Conservation (phyloP, 2,113 vertebrate genomes). For the Erythrocebus patas region DNA sequence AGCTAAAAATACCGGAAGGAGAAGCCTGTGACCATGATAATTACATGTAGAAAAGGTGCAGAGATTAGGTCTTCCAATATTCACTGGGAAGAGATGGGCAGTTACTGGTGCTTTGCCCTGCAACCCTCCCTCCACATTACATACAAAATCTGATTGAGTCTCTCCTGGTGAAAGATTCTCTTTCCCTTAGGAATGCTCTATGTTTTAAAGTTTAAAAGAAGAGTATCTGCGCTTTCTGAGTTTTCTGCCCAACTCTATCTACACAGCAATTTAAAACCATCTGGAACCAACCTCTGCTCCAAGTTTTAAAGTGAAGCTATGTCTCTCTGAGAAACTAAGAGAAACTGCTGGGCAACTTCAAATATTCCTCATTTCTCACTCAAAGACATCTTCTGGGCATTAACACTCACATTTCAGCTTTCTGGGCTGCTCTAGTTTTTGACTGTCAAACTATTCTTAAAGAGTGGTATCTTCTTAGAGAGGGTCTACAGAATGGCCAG, state of each 20-base stretch:
- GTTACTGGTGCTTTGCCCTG: rapidly evolving
- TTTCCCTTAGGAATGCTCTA: background rate
- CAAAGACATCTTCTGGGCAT: too few species aligned
- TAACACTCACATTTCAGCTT: background rate
- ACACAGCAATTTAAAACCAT: background rate
- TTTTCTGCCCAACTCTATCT: background rate
- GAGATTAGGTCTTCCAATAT: background rate
- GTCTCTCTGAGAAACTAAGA: background rate
- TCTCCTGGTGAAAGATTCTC: background rate
- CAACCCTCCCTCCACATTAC: background rate
- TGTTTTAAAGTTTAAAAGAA: background rate
- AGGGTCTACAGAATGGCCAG: background rate
- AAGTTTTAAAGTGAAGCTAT: background rate
- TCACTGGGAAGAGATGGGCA: rapidly evolving
- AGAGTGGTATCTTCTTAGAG: background rate
- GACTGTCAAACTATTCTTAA: background rate
- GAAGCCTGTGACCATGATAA: background rate
- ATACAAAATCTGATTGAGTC: background rate
- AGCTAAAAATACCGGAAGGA: background rate
- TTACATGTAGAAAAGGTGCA: background rate
- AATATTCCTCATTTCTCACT: background rate
- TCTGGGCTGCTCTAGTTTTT: background rate
- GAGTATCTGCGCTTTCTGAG: background rate
- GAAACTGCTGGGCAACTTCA: background rate
- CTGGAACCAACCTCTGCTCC: background rate